Percentiles rank a stretch among this genome's conserved stretches.
Evolutionary conservation across 2,888 invertebrate genomes (phyloP).

Genomic region (Spodoptera littoralis): DNA sequence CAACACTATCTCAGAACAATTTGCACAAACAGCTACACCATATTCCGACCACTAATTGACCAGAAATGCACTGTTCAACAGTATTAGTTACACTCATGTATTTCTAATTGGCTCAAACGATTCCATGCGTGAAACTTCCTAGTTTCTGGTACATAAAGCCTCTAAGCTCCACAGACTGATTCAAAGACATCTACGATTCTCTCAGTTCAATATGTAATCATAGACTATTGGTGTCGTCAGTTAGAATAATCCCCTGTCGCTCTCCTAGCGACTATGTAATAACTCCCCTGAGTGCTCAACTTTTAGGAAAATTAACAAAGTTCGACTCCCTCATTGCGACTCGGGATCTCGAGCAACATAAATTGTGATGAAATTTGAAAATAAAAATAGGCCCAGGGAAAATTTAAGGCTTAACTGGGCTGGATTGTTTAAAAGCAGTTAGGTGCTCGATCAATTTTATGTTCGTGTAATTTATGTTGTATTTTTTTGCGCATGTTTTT

Average conservation of each 20-base stretch:
- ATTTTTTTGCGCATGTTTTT: conserved; percentile 16
- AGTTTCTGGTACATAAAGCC: conserved; percentile 15
- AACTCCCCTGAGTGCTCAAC: conserved; percentile 79
- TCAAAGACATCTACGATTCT: conserved; percentile 41
- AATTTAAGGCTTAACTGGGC: conserved; percentile 63
- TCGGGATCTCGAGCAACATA: conserved; percentile 75
- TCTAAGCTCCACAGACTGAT: conserved; percentile 9
- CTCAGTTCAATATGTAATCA: conserved; percentile 50
- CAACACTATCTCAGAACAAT: neutral
- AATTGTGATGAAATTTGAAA: conserved; percentile 84
- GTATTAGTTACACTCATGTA: conserved; percentile 24
- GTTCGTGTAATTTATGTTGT: conserved; percentile 33
- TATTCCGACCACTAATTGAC: conserved; percentile 23
- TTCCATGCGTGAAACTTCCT: conserved; percentile 18
- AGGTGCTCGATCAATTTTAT: conserved; percentile 46
- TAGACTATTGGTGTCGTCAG: conserved; percentile 56
- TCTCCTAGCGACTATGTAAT: conserved; percentile 72
- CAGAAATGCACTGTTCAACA: conserved; percentile 33
- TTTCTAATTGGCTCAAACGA: conserved; percentile 23
- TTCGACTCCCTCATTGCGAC: conserved; percentile 70
- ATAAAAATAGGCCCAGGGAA: conserved; percentile 75
- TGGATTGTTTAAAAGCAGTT: conserved; percentile 60
- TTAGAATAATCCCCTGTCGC: conserved; percentile 59
- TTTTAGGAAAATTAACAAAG: conserved; percentile 86
- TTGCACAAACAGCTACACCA: neutral